These are phyloP conservation scores for Xyrichtys novacula DNA, from an alignment of 2,797 vertebrate species.

Conservation along the genomic window DNA sequence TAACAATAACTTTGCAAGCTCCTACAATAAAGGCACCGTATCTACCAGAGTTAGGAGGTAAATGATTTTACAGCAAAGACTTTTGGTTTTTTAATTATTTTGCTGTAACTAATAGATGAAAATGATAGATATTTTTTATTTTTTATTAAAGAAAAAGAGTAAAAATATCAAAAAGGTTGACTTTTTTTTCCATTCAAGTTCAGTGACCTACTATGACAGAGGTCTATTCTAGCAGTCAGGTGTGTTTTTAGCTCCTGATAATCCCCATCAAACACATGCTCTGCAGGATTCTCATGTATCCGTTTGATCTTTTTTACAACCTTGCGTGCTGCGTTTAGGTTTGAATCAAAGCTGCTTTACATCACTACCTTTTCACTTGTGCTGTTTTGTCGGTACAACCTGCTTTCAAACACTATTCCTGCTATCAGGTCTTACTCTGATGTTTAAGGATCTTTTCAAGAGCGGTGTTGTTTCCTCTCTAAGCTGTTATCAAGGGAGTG, in stretches of 20 bases:
- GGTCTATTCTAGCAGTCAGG: conserved; percentile 15
- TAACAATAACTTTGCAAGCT: conserved; percentile 43
- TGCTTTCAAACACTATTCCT: conserved; percentile 36
- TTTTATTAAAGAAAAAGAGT: no score
- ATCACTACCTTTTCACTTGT: conserved; percentile 21
- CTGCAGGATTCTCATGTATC: conserved; percentile 30
- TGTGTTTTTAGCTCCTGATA: conserved; percentile 37
- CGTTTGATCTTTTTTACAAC: conserved; percentile 43
- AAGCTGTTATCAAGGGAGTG: conserved; percentile 63
- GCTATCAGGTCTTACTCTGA: conserved; percentile 52
- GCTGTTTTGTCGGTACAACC: conserved; percentile 14
- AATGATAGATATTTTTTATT: no score
- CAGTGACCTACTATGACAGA: conserved; percentile 22
- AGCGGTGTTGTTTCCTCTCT: conserved; percentile 59
- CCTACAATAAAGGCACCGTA: conserved; percentile 32
- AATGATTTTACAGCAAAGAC: conserved; percentile 8
- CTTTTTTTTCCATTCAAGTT: conserved; percentile 25
- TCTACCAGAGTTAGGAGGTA: conserved; percentile 13
- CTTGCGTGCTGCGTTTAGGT: conserved; percentile 28
- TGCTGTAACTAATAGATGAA: not conserved
- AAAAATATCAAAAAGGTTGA: not conserved
- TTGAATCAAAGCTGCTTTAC: conserved; percentile 38
- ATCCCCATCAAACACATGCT: conserved; percentile 45
- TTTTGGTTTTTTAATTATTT: conserved; percentile 25
- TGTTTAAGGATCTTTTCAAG: conserved; percentile 59